Base-by-base conservation (phyloP, 2,888 invertebrate genomes). In the Adelognathus sp. region DNA sequence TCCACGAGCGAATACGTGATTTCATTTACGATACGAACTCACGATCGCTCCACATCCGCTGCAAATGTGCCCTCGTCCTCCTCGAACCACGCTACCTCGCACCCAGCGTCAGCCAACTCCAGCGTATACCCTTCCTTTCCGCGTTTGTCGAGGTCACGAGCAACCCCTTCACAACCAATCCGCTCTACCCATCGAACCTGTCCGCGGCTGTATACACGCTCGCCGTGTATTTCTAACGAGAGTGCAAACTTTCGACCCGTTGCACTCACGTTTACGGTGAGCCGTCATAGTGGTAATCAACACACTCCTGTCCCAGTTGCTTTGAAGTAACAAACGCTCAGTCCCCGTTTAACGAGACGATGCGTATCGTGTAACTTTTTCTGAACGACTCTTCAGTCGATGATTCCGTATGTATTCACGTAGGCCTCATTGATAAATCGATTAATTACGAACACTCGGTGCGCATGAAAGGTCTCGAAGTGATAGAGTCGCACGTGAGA, bases 1-100 rank as follows among this genome's bases (percentile, higher is more conserved):
- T 86, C 82, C 83, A 86, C 86, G 82, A 86, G 81, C 85, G 85
- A 88, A 87, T 89, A 87, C 89, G 89, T 89, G 90, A 90, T 90
- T 90, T 89, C 88, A 90, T 90, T 90, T 89, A 85, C 88, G 89
- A 90, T 89, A 89, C 87, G 87, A 87, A 88, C 85, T 88, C 85
- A 84, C 87, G 87, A 89, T 86, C 86, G 84, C 80, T 86, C 84
- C 81, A 86, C 85, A 86, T 88, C 86, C 87, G 84, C 79, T 80
- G 83, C 83, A 82, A 81, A 83, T 83, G 82, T 83, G 72, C 73
- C 66, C 58, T 64, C 78, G 82, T 73, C 50, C 58, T 44, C 52
- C 70, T 70, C 46, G 54, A 44, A 56, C 61, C 52, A 39, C 66
- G 44, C 64, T 66, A 44, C 58, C 44, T 39, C 46, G 44, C 31